Evolutionary conservation across 2,888 invertebrate genomes (phyloP), one percentile per base, ranked within the genome.

Genomic region (Rhaphigaster nebulosa): DNA sequence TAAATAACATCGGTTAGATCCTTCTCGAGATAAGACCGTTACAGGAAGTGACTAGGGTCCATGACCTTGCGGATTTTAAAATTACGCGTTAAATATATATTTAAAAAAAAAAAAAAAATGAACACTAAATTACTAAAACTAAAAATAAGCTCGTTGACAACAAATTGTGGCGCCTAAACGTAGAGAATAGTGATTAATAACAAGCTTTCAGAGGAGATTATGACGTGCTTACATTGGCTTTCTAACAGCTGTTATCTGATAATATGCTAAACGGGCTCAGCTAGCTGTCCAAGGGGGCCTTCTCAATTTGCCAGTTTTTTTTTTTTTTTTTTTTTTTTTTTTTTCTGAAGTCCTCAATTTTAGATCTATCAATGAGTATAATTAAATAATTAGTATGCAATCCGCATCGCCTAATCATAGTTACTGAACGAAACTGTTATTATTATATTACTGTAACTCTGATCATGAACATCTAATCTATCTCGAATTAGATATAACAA

Each of bases 171-270:
- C 65, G 65, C 65, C 29, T 18, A 0, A 1, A 15, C n/a, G 60
- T 60, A n/a, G n/a, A n/a, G n/a, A n/a, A 65, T 26, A 60, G n/a
- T 60, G 60, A 65, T 65, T 65, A 65, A 65, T 65, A 34, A 65
- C 65, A 65, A 34, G 65, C 5, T 15, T 34, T 29, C 15, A 65
- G 29, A 29, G 4, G 29, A 65, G 65, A 34, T 65, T 65, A 34
- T 65, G 65, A 65, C 29, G 29, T 65, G 65, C 18, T 60, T 13
- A n/a, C 60, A 13, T 13, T n/a, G 26, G 12, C 60, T 60, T 13
- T 15, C 65, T 65, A 65, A 65, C 65, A 65, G 65, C 29, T 65
- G 15, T 34, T 65, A 65, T 65, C 65, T 65, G 65, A 65, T 65
- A 29, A 65, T 65, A 65, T 65, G 34, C 65, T 65, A 65, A 65